A percentile compares a stretch with the other conserved stretches of the same genome.
phyloP scores from a whole-genome alignment of 2,797 vertebrate genomes.

The Tamandua tetradactyla region DNA sequence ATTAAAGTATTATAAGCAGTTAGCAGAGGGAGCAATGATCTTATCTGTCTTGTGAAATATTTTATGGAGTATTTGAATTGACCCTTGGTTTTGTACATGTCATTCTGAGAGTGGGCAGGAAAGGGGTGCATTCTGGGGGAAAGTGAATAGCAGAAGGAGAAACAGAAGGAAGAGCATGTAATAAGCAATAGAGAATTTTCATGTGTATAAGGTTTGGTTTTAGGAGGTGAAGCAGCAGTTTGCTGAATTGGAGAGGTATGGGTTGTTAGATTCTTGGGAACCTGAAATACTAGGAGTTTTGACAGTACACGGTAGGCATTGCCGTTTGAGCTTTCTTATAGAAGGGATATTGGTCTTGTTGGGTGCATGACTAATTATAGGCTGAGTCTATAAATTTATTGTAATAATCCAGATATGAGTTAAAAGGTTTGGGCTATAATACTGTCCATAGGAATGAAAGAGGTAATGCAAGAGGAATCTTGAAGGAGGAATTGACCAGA shows the following conservation, averaged over 20 bases:
- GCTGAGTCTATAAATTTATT: not conserved
- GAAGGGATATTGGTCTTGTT: not conserved
- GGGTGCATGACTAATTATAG: not conserved
- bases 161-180: not conserved
- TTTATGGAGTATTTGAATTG: not conserved
- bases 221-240: not conserved
- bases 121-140: not conserved
- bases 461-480: not conserved
- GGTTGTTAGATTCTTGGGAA: not conserved
- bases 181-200: not conserved
- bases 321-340: not conserved
- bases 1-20: not conserved
- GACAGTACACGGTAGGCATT: not conserved
- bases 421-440: not conserved
- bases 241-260: not conserved
- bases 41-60: not conserved
- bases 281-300: not conserved
- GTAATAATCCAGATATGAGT: slow-evolving; percentile 16
- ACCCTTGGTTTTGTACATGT: not conserved
- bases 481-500: not conserved
- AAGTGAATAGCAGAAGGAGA: not conserved
- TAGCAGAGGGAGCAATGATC: not conserved
- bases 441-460: not conserved
- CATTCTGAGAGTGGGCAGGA: not conserved
- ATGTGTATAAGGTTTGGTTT: not conserved